Percentiles rank a stretch among this genome's conserved stretches.
phyloP scores from a whole-genome alignment of 2,888 invertebrate genomes.

The Athalia rosae region DNA sequence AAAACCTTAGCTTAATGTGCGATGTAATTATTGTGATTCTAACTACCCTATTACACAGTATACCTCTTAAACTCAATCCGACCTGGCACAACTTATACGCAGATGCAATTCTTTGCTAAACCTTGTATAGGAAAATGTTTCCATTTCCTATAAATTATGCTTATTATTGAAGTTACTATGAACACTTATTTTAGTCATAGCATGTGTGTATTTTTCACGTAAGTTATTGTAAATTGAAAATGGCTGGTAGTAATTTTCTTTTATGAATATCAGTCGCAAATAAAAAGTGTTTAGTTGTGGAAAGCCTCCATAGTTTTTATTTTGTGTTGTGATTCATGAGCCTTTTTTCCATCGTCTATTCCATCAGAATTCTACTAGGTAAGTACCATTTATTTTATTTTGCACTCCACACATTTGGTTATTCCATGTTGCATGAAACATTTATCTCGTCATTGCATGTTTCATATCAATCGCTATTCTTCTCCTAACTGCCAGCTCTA shows the following conservation, averaged over 20 bases:
- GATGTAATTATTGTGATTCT: slow-evolving; percentile 40
- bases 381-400: slow-evolving; percentile 44
- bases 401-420: slow-evolving; percentile 40
- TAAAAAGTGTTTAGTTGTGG: slow-evolving; percentile 37
- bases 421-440: slow-evolving; percentile 43
- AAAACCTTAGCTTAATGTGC: slow-evolving; percentile 28
- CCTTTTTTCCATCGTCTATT: slow-evolving; percentile 46
- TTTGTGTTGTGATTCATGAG: slow-evolving; percentile 47
- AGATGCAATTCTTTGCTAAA: neutral
- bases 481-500: neutral
- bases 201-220: slow-evolving; percentile 61
- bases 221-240: slow-evolving; percentile 60
- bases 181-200: slow-evolving; percentile 57
- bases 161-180: slow-evolving; percentile 18
- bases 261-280: slow-evolving; percentile 46
- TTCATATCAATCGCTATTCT: neutral
- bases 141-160: slow-evolving; percentile 14
- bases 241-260: slow-evolving; percentile 50
- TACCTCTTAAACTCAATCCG: slow-evolving; percentile 5
- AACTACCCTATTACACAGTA: slow-evolving; percentile 2
- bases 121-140: neutral
- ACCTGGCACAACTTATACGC: slow-evolving; percentile 15
- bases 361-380: slow-evolving; percentile 29
- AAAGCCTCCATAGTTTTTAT: slow-evolving; percentile 49
- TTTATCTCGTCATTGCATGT: slow-evolving; percentile 3